Evolutionary conservation across 1,140 invertebrate species (phyloP).

Genomic region (Heliothis virescens): DNA sequence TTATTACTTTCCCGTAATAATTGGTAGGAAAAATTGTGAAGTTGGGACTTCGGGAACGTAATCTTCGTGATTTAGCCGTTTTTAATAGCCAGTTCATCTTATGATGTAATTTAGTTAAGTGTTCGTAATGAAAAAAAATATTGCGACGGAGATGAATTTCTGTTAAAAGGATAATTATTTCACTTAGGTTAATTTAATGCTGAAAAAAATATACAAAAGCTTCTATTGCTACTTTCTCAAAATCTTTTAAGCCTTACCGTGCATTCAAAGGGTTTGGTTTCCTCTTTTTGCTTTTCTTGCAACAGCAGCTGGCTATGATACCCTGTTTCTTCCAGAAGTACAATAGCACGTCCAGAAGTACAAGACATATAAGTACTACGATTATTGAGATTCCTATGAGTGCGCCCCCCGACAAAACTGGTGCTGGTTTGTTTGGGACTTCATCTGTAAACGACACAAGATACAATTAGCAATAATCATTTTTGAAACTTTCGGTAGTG

Average conservation of each 20-base stretch:
- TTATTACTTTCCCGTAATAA: slow-evolving; percentile 32
- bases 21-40: slow-evolving; percentile 10
- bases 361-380: slow-evolving; percentile 67
- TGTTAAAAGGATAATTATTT: background rate
- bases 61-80: slow-evolving; percentile 16
- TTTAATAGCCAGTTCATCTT: slow-evolving; percentile 20
- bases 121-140: background rate
- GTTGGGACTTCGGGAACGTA: slow-evolving; percentile 10
- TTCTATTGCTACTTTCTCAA: background rate
- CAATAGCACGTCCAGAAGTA: slow-evolving; percentile 70
- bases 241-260: slow-evolving; percentile 59
- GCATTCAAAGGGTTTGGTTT: slow-evolving; percentile 64
- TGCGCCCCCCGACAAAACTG: slow-evolving; percentile 62
- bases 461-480: background rate
- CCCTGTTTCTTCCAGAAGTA: slow-evolving; percentile 71
- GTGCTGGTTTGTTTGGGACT: background rate
- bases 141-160: background rate
- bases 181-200: background rate
- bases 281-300: slow-evolving; percentile 70
- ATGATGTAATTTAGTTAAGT: background rate
- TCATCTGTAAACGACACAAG: background rate
- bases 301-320: slow-evolving; percentile 73
- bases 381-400: slow-evolving; percentile 72
- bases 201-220: background rate
- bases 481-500: too few relatives aligned